Conservation (phyloP, 2,113 vertebrate species). For the Serilophus lunatus region DNA sequence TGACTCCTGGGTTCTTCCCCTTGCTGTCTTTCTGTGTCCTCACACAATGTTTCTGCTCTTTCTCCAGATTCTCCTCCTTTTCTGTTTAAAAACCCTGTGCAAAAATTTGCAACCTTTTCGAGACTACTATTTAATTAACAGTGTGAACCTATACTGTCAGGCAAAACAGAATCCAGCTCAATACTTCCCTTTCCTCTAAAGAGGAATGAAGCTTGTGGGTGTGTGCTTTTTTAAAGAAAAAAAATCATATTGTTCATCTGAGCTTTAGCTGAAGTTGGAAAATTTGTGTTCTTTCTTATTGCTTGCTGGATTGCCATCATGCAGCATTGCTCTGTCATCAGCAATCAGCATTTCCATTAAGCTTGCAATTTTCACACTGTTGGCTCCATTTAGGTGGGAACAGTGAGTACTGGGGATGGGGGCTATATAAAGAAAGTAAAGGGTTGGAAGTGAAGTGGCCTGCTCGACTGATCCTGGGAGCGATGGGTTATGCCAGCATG, state of each 20-base stretch:
- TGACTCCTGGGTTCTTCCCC: neutral
- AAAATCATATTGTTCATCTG: neutral
- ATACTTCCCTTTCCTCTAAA: neutral
- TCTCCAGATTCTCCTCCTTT: neutral
- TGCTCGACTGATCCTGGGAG: neutral
- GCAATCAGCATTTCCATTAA: conserved; percentile 31
- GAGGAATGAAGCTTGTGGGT: neutral
- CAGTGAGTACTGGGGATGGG: neutral
- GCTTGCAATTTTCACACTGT: conserved; percentile 12
- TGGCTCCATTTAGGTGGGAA: neutral
- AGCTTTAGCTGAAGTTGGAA: neutral
- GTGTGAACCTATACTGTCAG: neutral
- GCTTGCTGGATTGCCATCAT: neutral
- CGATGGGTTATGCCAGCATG: neutral
- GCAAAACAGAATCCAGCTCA: neutral
- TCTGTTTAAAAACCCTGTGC: neutral
- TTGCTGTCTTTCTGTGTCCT: neutral
- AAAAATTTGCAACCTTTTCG: neutral
- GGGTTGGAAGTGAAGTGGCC: neutral
- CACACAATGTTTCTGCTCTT: neutral
- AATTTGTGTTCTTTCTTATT: neutral
- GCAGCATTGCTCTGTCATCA: neutral
- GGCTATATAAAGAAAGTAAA: neutral
- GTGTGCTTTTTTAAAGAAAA: neutral
- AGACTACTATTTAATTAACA: neutral